These are phyloP conservation scores for Malurus elegans DNA, from an alignment of 2,113 vertebrate species.

Conservation along the genomic window DNA sequence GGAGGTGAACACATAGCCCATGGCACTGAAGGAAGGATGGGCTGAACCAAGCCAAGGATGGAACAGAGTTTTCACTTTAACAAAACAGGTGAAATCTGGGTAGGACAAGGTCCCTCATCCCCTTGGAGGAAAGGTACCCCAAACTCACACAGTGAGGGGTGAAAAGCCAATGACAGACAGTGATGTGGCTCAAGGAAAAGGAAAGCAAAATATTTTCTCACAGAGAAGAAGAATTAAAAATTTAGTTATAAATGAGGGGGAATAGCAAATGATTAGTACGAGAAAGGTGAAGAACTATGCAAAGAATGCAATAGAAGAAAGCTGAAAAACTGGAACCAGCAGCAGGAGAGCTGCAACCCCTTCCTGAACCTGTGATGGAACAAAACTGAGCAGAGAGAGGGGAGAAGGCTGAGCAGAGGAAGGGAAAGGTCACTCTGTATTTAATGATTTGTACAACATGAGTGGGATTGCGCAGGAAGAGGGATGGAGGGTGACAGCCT, in stretches of 20 bases:
- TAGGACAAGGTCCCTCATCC: not conserved
- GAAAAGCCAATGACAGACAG: not conserved
- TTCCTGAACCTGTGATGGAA: not conserved
- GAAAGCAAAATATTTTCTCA: not conserved
- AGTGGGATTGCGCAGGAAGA: not conserved
- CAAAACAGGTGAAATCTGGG: not conserved
- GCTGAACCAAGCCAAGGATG: not conserved
- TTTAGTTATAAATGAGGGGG: not conserved
- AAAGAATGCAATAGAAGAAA: not conserved
- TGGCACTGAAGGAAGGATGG: not conserved
- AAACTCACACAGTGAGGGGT: accelerated
- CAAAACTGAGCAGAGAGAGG: not conserved
- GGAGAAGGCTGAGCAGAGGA: not conserved
- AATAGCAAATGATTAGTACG: not conserved
- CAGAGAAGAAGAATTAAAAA: not conserved
- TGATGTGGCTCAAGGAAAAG: not conserved
- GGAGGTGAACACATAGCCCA: not conserved
- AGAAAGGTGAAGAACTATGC: not conserved
- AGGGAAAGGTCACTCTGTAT: not conserved
- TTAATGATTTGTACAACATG: not conserved
- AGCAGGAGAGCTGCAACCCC: not conserved
- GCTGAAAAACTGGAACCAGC: not conserved
- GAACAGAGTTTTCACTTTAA: not conserved
- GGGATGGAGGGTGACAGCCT: not conserved
- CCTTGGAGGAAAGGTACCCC: not conserved